These are phyloP conservation scores for Orchesella flavescens DNA, from an alignment of 2,888 invertebrate species.

Conservation along the genomic window DNA sequence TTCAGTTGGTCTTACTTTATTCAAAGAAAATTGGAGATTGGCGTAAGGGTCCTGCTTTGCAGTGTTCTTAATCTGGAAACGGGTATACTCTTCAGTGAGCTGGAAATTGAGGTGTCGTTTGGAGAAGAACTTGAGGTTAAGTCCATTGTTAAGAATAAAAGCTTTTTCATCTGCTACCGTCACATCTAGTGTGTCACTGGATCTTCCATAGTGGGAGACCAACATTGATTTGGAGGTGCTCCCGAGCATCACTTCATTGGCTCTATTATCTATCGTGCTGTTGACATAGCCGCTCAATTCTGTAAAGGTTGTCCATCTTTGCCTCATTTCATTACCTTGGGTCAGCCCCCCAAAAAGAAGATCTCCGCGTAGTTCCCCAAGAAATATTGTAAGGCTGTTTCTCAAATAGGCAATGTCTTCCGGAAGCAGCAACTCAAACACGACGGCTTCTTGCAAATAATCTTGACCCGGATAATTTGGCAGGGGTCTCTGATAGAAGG, in stretches of 20 bases:
- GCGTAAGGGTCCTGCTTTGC: background rate
- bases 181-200: constrained; percentile 26
- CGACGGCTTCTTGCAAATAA: constrained; percentile 38
- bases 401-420: constrained; percentile 48
- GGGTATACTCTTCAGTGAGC: background rate
- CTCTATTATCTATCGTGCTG: background rate
- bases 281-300: background rate
- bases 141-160: constrained; percentile 32
- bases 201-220: background rate
- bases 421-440: constrained; percentile 57
- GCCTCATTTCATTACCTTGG: background rate
- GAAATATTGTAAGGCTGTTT: background rate
- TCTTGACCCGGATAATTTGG: background rate
- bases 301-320: background rate
- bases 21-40: background rate
- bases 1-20: background rate
- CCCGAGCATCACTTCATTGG: background rate
- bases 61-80: background rate
- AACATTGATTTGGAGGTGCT: background rate
- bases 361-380: background rate
- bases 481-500: constrained; percentile 9
- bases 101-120: background rate
- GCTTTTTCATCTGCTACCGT: background rate
- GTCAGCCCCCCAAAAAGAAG: background rate
- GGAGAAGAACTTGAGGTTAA: background rate